Evolutionary conservation across 2,797 vertebrate species (phyloP), one percentile per base, ranked within the genome.

Genomic region (Pipistrellus pipistrellus): DNA sequence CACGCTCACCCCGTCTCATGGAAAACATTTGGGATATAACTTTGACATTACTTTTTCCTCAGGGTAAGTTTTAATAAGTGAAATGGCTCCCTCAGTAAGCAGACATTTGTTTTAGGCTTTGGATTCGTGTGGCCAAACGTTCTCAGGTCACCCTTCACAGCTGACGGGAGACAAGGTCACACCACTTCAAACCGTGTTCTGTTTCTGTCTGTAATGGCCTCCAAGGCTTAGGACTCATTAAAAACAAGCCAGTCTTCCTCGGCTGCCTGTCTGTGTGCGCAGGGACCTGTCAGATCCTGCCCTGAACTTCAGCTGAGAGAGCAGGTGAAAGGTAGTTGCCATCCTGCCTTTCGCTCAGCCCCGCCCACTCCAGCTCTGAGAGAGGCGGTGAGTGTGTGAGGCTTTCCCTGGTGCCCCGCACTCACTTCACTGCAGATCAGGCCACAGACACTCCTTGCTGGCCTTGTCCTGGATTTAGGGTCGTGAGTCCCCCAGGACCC

Each of bases 191-290:
- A 20, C 30, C 71, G 3, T 30, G 8, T 32, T 76, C 25, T 35
- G 1, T 4, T 0, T 57, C 17, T 66, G 27, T 10, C 46, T 72
- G 2, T 8, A 9, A n/a, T 3, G 21, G 4, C 23, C 9, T 41
- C 13, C 11, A 38, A 2, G 13, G 20, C 44, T 20, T 21, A 57
- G 14, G 10, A 64, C 46, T 41, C 80, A 8, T 38, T 25, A 21
- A 48, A 48, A 48, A 84, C 7, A n/a, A 57, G 62, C 27, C 6
- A 2, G 3, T 4, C 13, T 14, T 25, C 14, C 25, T n/a, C 48
- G 9, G 17, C 48, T 15, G 12, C 35, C 46, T 6, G 46, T 35
- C 64, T 32, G 0, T 5, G 9, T 5, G 46, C 14, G n/a, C 18
- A 30, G 1, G 15, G n/a, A 8, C 8, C 27, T 69, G 14, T 30